Evolutionary conservation across 2,888 invertebrate genomes (phyloP).

Genomic region (Brassicogethes aeneus): DNA sequence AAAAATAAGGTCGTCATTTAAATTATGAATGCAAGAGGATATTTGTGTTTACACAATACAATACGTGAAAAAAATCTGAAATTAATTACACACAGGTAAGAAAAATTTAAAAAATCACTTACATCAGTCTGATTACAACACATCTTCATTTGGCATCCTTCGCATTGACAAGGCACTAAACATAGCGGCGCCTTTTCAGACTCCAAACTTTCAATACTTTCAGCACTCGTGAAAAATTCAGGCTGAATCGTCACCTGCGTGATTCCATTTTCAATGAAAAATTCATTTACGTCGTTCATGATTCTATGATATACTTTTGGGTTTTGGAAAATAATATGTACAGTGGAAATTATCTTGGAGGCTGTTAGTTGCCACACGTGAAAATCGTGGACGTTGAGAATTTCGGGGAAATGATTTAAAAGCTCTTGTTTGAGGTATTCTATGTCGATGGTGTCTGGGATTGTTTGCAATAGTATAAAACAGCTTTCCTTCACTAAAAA

Average conservation of each 20-base stretch:
- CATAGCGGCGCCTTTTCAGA: conserved; percentile 31
- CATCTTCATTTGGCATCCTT: conserved; percentile 37
- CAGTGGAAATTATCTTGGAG: conserved; percentile 72
- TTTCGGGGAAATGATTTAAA: conserved; percentile 56
- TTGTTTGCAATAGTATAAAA: conserved; percentile 82
- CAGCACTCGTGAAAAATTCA: conserved; percentile 51
- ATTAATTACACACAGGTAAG: no score
- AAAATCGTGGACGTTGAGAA: conserved; percentile 74
- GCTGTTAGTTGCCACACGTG: conserved; percentile 84
- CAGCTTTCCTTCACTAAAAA: conserved; percentile 79
- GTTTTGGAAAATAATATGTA: conserved; percentile 67
- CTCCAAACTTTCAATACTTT: conserved; percentile 26
- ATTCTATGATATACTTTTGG: conserved; percentile 51
- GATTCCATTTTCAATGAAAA: conserved; percentile 74
- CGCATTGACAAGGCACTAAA: conserved; percentile 39
- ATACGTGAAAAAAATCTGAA: no score
- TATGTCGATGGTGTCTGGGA: conserved; percentile 81
- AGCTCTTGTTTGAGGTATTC: conserved; percentile 57
- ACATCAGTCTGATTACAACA: conserved; percentile 36
- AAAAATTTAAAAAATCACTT: no score
- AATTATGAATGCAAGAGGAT: no score
- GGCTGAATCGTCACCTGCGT: conserved; percentile 81
- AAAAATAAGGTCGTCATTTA: no score
- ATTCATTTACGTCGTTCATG: conserved; percentile 55
- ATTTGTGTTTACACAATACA: no score